phyloP scores from a whole-genome alignment of 2,113 vertebrate species.

The Neogobius melanostomus region DNA sequence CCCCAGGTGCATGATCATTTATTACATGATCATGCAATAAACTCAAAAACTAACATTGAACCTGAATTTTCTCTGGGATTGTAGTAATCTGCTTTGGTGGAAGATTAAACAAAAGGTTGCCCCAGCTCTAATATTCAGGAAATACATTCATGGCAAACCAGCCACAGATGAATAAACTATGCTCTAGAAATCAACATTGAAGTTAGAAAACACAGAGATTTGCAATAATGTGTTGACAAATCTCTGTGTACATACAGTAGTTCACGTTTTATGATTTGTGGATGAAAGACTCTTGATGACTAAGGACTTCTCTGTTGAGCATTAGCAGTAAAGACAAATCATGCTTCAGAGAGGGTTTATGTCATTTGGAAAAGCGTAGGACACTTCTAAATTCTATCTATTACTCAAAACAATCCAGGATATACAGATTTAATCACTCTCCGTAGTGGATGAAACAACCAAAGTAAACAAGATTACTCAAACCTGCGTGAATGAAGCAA shows the following conservation, averaged over 20 bases:
- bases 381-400: too few species aligned
- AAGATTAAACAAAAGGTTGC: constrained; percentile 28
- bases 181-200: neutral
- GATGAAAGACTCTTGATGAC: too few species aligned
- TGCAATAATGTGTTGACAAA: neutral
- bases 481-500: neutral
- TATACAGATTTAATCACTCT: too few species aligned
- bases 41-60: neutral
- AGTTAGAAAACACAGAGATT: neutral
- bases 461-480: too few species aligned
- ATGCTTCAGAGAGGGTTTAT: too few species aligned
- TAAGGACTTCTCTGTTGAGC: too few species aligned
- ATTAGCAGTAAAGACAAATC: too few species aligned
- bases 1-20: neutral
- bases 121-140: constrained; percentile 26
- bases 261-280: too few species aligned
- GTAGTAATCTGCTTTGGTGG: constrained; percentile 55
- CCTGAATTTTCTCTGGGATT: constrained; percentile 38
- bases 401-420: too few species aligned
- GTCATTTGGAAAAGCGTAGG: too few species aligned
- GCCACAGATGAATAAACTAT: constrained; percentile 1
- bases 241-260: too few species aligned
- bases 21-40: neutral
- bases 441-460: too few species aligned
- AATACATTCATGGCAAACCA: constrained; percentile 13